Evolutionary conservation across 2,113 vertebrate species (phyloP).

Genomic region (Chrysemys picta): DNA sequence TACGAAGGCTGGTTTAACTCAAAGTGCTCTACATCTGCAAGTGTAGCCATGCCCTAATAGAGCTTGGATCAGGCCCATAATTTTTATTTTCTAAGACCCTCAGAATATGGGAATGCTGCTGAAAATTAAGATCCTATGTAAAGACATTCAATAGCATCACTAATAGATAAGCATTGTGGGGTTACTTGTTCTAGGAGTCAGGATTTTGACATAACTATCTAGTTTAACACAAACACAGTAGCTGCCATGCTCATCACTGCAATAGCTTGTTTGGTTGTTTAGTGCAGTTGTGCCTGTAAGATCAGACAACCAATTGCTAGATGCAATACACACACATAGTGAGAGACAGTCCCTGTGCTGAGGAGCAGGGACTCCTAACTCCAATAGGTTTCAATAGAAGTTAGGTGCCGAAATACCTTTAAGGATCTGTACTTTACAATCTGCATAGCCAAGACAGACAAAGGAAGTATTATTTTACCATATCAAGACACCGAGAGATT

Average conservation of each 20-base stretch:
- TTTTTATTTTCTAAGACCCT: not conserved
- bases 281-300: not conserved
- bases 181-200: not conserved
- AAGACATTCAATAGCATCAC: not conserved
- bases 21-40: too few relatives aligned
- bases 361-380: not conserved
- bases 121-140: not conserved
- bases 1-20: too few relatives aligned
- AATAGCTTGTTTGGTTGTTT: not conserved
- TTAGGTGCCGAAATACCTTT: not conserved
- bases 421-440: not conserved
- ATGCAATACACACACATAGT: not conserved
- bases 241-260: not conserved
- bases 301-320: not conserved
- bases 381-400: not conserved
- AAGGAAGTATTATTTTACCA: not conserved
- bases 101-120: not conserved
- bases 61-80: not conserved
- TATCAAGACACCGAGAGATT: not conserved
- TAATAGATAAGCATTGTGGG: not conserved
- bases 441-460: not conserved
- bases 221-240: constrained; percentile 20
- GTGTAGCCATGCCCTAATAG: not conserved
- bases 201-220: not conserved
- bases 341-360: fast-evolving